phyloP scores from a whole-genome alignment of 2,888 invertebrate genomes.

The Branchellion lobata region DNA sequence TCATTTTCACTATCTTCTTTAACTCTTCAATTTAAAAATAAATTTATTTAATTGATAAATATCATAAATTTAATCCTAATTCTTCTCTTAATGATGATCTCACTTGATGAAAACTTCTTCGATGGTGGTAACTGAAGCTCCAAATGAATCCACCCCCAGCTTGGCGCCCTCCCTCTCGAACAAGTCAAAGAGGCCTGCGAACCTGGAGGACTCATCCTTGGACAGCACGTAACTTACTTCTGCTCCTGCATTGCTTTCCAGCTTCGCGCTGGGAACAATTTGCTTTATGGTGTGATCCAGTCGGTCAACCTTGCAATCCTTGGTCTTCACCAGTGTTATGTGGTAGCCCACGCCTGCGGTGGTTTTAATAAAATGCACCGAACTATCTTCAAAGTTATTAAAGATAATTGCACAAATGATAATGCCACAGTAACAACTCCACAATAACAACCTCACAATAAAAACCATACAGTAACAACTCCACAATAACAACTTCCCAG shows the following conservation, averaged over 20 bases:
- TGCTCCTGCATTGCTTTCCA: constrained; percentile 63
- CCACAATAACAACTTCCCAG: neutral
- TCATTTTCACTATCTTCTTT: neutral
- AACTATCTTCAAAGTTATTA: too few species aligned
- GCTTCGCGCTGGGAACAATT: constrained; percentile 70
- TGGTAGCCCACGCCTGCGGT: constrained; percentile 72
- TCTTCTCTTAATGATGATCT: constrained; percentile 57
- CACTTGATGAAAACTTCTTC: constrained; percentile 73
- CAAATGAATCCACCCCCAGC: constrained; percentile 76
- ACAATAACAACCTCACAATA: neutral
- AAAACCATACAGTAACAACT: neutral
- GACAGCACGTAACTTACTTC: constrained; percentile 60
- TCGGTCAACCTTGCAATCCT: constrained; percentile 62
- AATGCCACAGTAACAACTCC: too few species aligned
- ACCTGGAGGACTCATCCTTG: constrained; percentile 55
- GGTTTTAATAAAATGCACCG: too few species aligned
- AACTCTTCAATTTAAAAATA: neutral
- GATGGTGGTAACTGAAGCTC: constrained; percentile 79
- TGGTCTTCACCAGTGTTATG: constrained; percentile 69
- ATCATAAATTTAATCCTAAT: neutral
- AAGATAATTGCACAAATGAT: too few species aligned
- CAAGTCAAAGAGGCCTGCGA: constrained; percentile 56
- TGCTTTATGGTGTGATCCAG: constrained; percentile 69
- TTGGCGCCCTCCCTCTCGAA: constrained; percentile 56
- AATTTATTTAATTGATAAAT: neutral